Percentiles rank a stretch among this genome's conserved stretches.
Conservation (phyloP, 1,140 invertebrate species). For the Metopolophium dirhodum region DNA sequence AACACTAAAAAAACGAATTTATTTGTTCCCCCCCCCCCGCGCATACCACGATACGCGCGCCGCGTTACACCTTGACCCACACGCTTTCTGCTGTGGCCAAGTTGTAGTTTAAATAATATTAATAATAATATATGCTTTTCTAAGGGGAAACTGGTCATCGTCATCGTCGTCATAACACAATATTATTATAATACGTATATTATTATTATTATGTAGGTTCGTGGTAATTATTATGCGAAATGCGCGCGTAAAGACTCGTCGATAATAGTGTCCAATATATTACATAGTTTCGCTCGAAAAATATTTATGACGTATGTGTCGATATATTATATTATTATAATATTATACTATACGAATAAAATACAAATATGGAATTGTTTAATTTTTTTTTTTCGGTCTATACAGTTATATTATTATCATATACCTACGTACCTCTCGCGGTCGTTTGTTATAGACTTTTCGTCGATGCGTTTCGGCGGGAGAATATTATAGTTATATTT, state of each 20-base stretch:
- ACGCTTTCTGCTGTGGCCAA: not conserved
- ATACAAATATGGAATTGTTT: not conserved
- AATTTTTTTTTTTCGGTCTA: not conserved
- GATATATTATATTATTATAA: not conserved
- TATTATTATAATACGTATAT: not conserved
- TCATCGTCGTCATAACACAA: not conserved
- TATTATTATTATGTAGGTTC: no score
- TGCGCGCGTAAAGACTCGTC: not conserved
- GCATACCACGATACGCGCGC: not conserved
- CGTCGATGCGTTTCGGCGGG: not conserved
- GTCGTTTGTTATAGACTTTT: not conserved
- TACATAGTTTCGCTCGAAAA: not conserved
- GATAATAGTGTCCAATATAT: not conserved
- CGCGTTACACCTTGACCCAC: constrained; percentile 8
- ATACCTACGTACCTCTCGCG: not conserved
- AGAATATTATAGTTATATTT: not conserved
- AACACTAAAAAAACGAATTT: constrained; percentile 47
- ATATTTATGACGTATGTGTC: not conserved
- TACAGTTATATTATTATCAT: not conserved
- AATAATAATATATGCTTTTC: no score
- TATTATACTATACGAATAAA: not conserved
- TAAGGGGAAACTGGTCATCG: constrained; percentile 2
- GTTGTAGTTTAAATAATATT: not conserved
- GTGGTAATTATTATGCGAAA: not conserved
- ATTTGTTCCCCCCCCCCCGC: not conserved